Evolutionary conservation across 1,140 invertebrate species (phyloP).

Genomic region (Drosophila nannoptera): DNA sequence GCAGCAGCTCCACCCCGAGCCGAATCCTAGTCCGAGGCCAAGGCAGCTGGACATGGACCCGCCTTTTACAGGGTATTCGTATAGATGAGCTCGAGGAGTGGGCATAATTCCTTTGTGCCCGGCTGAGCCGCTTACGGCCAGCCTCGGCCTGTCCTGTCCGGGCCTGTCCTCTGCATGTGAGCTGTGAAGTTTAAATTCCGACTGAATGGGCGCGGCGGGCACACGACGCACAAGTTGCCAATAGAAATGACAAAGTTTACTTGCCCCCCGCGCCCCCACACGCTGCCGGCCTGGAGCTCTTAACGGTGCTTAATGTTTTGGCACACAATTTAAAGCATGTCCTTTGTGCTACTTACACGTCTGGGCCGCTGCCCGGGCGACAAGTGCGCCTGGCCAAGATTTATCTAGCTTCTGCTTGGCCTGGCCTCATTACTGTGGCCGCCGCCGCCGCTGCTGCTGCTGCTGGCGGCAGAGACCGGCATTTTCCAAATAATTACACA

Average conservation of each 20-base stretch:
- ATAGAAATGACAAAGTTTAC: constrained; percentile 9
- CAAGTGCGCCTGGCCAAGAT: constrained; percentile 29
- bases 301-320: constrained; percentile 63
- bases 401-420: constrained; percentile 33
- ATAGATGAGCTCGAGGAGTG: constrained; percentile 2
- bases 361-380: constrained; percentile 1
- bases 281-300: constrained; percentile 8
- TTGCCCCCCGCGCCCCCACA: not conserved
- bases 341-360: constrained; percentile 33
- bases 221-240: constrained; percentile 12
- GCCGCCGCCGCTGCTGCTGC: constrained; percentile 6
- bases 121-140: constrained; percentile 16
- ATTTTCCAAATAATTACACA: constrained; percentile 77
- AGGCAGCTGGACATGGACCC: too few relatives aligned
- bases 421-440: constrained; percentile 31
- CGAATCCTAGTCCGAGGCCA: too few relatives aligned
- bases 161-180: not conserved
- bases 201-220: constrained; percentile 11
- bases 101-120: constrained; percentile 21
- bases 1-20: too few relatives aligned
- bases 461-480: constrained; percentile 23
- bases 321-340: constrained; percentile 65
- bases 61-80: not conserved
- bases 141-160: constrained; percentile 6
- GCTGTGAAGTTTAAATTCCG: constrained; percentile 9